Base-by-base conservation (phyloP, 2,888 invertebrate genomes). In the Mesorhabditis belari region DNA sequence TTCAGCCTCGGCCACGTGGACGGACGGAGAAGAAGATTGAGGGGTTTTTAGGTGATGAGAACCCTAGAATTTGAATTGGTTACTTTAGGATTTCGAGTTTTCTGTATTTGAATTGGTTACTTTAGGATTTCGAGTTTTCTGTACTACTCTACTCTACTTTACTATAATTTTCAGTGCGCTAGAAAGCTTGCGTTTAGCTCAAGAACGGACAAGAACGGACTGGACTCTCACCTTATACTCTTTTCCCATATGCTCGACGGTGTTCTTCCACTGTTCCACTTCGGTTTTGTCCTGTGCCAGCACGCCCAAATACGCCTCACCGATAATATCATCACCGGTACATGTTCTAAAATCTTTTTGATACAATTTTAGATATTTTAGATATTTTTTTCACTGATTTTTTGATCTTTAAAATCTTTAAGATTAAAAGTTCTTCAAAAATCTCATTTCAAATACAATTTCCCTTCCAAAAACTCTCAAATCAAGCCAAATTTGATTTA, bases 251-350 rank as follows among this genome's bases (percentile, higher is more conserved):
- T 80, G 77, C 56, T 81, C 78, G n/a, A 82, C 66, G 12, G 81
- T 77, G 50, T 80, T 78, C 53, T 80, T 77, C 83, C 83, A 83
- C 59, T 82, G 81, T 19, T 79, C 78, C 12, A 80, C 66, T 61
- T 73, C 73, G 19, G 66, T 74, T 28, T 82, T 82, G 65, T 83
- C 83, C 9, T 79, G 76, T 12, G 82, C 81, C 49, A 80, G 73
- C n/a, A 70, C 63, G 35, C 78, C 78, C 53, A 79, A 61, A 56
- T 73, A 78, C 17, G 73, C 74, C 24, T 66, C 70, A 27, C 83
- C 83, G 52, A 84, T 81, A 23, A 81, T 70, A 61, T 81, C 82
- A 66, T 83, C 82, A 44, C 81, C 81, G 21, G 82, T 77, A 25
- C 82, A 77, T 9, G 81, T 71, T 57, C 79, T 78, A 57, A 28